A percentile compares a stretch with the other conserved stretches of the same genome.
Evolutionary conservation across 2,888 invertebrate species (phyloP).

Genomic region (Temnothorax unifasciatus): DNA sequence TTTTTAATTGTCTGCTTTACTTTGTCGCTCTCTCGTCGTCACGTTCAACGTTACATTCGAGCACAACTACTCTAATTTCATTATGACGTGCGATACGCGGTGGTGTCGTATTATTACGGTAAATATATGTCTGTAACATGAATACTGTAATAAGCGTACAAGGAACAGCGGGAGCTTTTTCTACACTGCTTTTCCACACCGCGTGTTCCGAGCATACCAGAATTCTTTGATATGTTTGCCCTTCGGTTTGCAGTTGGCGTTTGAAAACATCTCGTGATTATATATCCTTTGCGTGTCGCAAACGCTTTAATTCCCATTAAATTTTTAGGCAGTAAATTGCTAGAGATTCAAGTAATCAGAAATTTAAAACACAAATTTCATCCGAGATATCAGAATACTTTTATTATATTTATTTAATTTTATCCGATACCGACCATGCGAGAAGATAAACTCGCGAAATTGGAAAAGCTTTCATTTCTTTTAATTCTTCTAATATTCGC

Average conservation of each 20-base stretch:
- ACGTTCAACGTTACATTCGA: conserved; percentile 31
- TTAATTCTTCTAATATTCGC: neutral
- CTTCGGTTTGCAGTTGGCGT: neutral
- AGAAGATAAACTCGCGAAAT: neutral
- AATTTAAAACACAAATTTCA: too few relatives aligned
- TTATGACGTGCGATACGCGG: conserved; percentile 7
- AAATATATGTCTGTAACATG: conserved; percentile 21
- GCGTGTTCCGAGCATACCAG: neutral
- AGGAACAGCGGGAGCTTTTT: conserved; percentile 15
- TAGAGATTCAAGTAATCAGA: neutral
- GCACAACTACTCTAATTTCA: conserved; percentile 45
- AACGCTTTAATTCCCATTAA: neutral
- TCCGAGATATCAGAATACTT: neutral
- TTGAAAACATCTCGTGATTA: neutral
- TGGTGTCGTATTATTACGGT: conserved; percentile 1
- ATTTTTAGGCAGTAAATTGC: too few relatives aligned
- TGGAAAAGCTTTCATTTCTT: neutral
- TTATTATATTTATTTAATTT: neutral
- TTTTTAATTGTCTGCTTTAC: conserved; percentile 48
- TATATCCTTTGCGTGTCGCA: neutral
- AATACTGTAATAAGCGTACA: conserved; percentile 2
- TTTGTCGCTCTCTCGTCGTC: conserved; percentile 24
- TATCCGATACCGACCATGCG: neutral
- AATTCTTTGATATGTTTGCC: conserved; percentile 23
- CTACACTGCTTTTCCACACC: neutral